Base-by-base conservation (phyloP, 2,797 vertebrate species). In the Gymnothorax reevesii region DNA sequence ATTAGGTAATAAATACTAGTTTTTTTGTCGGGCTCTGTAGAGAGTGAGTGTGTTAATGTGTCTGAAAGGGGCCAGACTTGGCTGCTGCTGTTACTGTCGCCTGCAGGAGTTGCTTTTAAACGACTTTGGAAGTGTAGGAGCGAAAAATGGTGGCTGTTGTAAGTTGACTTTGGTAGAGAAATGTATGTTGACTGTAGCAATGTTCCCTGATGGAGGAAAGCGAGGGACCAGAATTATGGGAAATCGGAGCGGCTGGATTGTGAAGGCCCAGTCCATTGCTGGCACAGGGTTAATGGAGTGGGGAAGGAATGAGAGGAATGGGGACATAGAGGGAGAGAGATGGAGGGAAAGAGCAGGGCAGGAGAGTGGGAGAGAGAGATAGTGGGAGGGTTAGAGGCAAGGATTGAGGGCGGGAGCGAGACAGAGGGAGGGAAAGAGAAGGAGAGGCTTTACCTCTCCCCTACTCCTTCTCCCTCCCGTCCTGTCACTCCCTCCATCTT, bases 391-490 rank as follows among this genome's bases (percentile, higher is more conserved):
- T 10, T 59, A 62, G 27, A 52, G 33, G 33, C 33, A 42, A 42
- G 33, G 64, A 73, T 59, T 27, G 83, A 33, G 20, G 7, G n/a
- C n/a, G 25, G 77, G 62, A 62, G 60, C 42, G 55, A 5, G 20
- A 71, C 64, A 59, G 52, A 54, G 54, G 57, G 71, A 62, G 80
- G 66, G 33, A 20, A 82, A 73, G 71, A 8, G 66, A 64, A 92
- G 91, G 92, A 92, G 88, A 83, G 90, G 86, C 91, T 33, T 71
- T 88, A 80, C 60, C 85, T 90, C 83, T 73, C 20, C 82, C 90
- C 92, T 93, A 3, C 17, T 52, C 92, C 91, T 90, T 92, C 90
- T 87, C 88, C 84, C 83, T n/a, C 27, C 54, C 57, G 90, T 85
- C 83, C 57, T 85, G 82, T 87, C 82, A 90, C 87, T 82, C 86